Evolutionary conservation across 2,797 vertebrate species (phyloP).

Genomic region (Rhabdophis nuchalis): DNA sequence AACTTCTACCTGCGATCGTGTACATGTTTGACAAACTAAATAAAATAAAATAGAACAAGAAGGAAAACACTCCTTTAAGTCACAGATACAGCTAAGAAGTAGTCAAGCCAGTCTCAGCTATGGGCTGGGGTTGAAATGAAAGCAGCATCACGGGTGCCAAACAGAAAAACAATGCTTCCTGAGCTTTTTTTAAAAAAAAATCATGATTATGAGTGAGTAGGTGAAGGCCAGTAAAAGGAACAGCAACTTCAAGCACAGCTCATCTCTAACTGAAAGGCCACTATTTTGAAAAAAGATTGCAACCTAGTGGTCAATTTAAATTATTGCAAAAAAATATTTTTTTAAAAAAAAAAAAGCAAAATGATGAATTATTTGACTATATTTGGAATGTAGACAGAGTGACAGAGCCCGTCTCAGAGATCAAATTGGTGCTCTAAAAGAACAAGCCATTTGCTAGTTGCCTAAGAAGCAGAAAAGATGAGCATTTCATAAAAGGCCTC

Average conservation of each 20-base stretch:
- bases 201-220: not conserved
- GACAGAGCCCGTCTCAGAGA: not conserved
- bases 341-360: not conserved
- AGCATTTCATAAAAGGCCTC: not conserved
- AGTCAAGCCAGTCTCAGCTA: not conserved
- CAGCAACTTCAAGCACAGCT: not conserved
- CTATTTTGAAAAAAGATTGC: not conserved
- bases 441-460: not conserved
- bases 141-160: not conserved
- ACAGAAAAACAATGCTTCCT: not conserved
- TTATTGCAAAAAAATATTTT: not conserved
- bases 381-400: not conserved
- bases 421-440: not conserved
- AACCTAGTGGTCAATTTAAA: not conserved
- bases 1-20: no score
- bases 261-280: not conserved
- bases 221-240: not conserved
- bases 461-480: not conserved
- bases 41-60: not conserved
- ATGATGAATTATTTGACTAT: not conserved
- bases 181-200: not conserved
- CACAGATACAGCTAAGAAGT: not conserved
- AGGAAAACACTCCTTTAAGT: not conserved
- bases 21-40: no score
- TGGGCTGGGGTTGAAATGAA: not conserved